Base-by-base conservation (phyloP, 2,797 vertebrate genomes). In the Microchirus variegatus region DNA sequence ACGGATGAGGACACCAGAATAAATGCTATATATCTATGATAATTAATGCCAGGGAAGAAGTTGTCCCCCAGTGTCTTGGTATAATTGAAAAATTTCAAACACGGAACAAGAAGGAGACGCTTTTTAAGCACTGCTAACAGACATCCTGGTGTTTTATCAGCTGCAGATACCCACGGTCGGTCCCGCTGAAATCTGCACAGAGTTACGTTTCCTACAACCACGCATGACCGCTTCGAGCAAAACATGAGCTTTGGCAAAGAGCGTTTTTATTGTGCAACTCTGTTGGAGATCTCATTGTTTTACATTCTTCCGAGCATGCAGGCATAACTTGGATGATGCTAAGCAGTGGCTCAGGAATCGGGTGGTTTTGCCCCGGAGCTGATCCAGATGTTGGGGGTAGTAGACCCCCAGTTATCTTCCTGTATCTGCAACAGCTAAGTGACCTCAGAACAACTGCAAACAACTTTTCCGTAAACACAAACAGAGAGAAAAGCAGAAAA, bases 311-410 rank as follows among this genome's bases (percentile, higher is more conserved):
- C 42, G 44, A 56, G 73, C 31, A 31, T 31, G 31, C 73, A 68
- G 69, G 75, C 74, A 65, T 44, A 63, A 80, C 61, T 63, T 59
- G 48, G 49, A 51, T n/a, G 63, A 76, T 82, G 70, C 83, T 75
- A 57, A 81, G 73, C 70, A 63, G 67, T 41, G 58, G 67, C 59
- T 67, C 67, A 73, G 73, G 78, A 26, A 73, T 75, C 72, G 55
- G 70, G 87, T n/a, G n/a, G n/a, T n/a, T 83, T 80, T 60, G 54
- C 78, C 78, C 73, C 67, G 67, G 77, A 85, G 90, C 78, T 73
- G 78, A 80, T 85, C 71, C 86, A 87, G 81, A 90, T 89, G 88
- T 87, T 83, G 72, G 59, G n/a, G n/a, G n/a, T n/a, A n/a, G 19
- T 53, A 63, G 67, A n/a, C 52, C 49, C 46, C 54, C 17, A 12